Evolutionary conservation across 2,797 vertebrate species (phyloP), one percentile per base, ranked within the genome.

Genomic region (Falco biarmicus): DNA sequence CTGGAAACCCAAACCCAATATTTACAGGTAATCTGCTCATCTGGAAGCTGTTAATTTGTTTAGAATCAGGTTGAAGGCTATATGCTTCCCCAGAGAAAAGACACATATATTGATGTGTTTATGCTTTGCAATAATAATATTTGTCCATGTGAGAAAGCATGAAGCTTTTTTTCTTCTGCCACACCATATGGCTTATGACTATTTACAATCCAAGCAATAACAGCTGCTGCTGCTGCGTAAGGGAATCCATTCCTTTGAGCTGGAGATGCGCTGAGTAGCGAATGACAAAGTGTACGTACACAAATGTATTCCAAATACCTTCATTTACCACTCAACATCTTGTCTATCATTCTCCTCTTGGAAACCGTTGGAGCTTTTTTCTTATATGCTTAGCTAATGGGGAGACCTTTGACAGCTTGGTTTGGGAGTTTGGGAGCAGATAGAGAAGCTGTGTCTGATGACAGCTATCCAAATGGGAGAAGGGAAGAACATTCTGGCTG

Each of bases 171-270:
- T 97, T 96, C 95, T 96, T 95, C 92, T 98, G 93, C 83, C 96
- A 95, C 65, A 87, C 98, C 98, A 98, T 98, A 98, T 98, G 98
- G 98, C 94, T 97, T 94, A 97, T 97, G 96, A 97, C 96, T 96
- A 90, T 98, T 97, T 98, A 96, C 91, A 98, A 95, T 97, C 93
- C 97, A 98, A 98, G 98, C 90, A 97, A 84, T 95, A 97, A 97
- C 98, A 98, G 97, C 97, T 98, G 98, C 95, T 86, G 84, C 93
- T 74, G 47, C 47, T 74, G 61, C 56, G 32, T 89, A 76, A 39
- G 92, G 94, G 96, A 95, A 96, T 86, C 81, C 93, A 83, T 96
- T 97, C 95, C 77, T 93, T 77, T 93, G 87, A 97, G 96, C 96
- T 93, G 95, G 93, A 96, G 97, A 95, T 93, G 90, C 9, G 0